Evolutionary conservation across 2,113 vertebrate genomes (phyloP), one percentile per base, ranked within the genome.

Genomic region (Hirundichthys speculiger): DNA sequence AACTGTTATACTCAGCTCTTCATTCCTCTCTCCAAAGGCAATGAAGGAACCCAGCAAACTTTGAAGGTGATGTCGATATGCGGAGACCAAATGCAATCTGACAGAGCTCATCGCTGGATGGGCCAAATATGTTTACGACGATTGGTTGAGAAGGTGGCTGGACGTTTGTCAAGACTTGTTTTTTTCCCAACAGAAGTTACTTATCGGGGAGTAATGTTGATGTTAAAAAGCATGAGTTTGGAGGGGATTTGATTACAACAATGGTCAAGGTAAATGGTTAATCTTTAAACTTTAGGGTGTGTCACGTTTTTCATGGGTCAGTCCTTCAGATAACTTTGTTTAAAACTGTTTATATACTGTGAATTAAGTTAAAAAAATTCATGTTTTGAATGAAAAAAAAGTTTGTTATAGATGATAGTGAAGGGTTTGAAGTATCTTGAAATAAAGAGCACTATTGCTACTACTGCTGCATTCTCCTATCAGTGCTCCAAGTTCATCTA

Each of bases 21-120:
- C 6, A 40, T 30, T 18, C 69, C 18, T 68, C 14, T 13, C 2
- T 13, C 10, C 5, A 51, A 66, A 86, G 89, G 79, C 65, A 19
- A 74, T 77, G 55, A 79, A 66, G 51, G 68, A 65, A 73, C 45
- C 60, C 0, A 48, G 61, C n/a, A 21, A 2, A 45, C 20, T 56
- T 14, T 84, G 34, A 83, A 45, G 30, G 13, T 60, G 42, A 64
- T 52, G 22, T 51, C 22, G 16, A 58, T 1, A 1, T 22, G 27
- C 45, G 45, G 20, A 1, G 2, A 54, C 12, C 1, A 8, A 6
- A 15, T 12, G 20, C 18, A 58, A 2, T 27, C n/a, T 40, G 30
- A 27, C 52, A 4, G 43, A 52, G 15, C 27, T 45, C 47, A 21
- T 12, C 3, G 12, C 20, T 53, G 45, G 16, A 55, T 38, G 25